Evolutionary conservation across 2,113 vertebrate genomes (phyloP).

Genomic region (zebrafish (Danio rerio)): GRCz12tu NC_133187.1:13255501-13256000

Average conservation of each 20-base stretch:
- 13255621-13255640: neutral
- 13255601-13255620: slow-evolving; percentile 42
- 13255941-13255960: slow-evolving; percentile 35
- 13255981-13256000: slow-evolving; percentile 26
- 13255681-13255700: slow-evolving; percentile 39
- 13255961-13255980: neutral
- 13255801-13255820: slow-evolving; percentile 8
- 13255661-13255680: slow-evolving; percentile 13
- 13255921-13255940: neutral
- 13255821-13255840: slow-evolving; percentile 30
- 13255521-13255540: neutral
- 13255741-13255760: slow-evolving; percentile 36
- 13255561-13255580: slow-evolving; percentile 43
- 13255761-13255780: neutral
- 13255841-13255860: neutral
- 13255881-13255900: slow-evolving; percentile 4
- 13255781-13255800: neutral
- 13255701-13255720: neutral
- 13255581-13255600: slow-evolving; percentile 41
- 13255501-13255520: slow-evolving; percentile 5
- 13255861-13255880: neutral
- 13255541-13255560: slow-evolving; percentile 33
- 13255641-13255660: slow-evolving; percentile 21
- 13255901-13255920: slow-evolving; percentile 26
- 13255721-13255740: slow-evolving; percentile 2